Evolutionary conservation across 2,113 vertebrate species (phyloP), one percentile per base, ranked within the genome.

Genomic region (Daphoenositta chrysoptera): DNA sequence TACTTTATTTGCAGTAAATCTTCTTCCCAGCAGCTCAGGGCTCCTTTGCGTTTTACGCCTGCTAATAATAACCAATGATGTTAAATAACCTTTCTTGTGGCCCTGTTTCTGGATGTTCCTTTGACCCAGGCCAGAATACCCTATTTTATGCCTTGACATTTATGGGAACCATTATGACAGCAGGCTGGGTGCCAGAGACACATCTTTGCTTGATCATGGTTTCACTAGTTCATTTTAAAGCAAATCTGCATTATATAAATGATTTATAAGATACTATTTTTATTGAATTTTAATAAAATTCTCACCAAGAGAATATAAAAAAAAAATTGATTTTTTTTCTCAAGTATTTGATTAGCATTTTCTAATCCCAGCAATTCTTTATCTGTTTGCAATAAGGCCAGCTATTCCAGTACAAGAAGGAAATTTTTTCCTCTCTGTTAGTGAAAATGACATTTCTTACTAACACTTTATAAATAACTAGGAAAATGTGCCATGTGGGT

Each of bases 181-280:
- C 50, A 83, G 94, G 64, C 87, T 89, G 60, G 16, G 40, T 87
- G 92, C 77, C 90, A 94, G 51, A 93, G 81, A 63, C 82, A 93
- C 77, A 87, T 87, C 92, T 93, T 94, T 77, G 77, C 87, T 91
- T 94, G 82, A 78, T 95, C 88, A 61, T 78, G 56, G 65, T 84
- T 87, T 91, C 72, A 78, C 60, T 81, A 44, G 50, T 45, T 89
- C 77, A 81, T 87, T 73, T 87, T 81, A 70, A 14, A 78, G 69
- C 45, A 78, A 77, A 93, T 78, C 85, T 66, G 70, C 12, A 23
- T 73, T 73, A 53, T 73, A 91, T 39, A 93, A 87, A 91, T 91
- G 30, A 90, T 90, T 90, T 93, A 79, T 71, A 91, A 50, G 57
- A 76, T 58, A 72, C n/a, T 76, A 64, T 84, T 91, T 93, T 84